These are phyloP conservation scores for Sarcophilus harrisii DNA, from an alignment of 2,797 vertebrate genomes.

Conservation along the genomic window DNA sequence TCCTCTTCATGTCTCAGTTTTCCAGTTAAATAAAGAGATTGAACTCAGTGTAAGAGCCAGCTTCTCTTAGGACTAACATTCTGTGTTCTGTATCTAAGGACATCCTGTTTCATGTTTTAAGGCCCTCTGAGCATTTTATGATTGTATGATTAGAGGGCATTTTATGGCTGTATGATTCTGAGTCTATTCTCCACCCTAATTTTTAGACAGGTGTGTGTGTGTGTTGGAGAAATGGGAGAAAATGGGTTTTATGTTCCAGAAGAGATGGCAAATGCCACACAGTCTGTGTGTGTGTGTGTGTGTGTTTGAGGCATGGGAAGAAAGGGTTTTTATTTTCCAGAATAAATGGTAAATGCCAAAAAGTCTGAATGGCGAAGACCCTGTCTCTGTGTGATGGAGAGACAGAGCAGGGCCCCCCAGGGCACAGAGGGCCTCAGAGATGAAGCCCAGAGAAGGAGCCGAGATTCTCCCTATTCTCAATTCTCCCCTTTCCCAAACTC, in stretches of 20 bases:
- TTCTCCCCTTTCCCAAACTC: slow-evolving; percentile 33
- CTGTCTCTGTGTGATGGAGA: slow-evolving; percentile 57
- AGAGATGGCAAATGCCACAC: not conserved
- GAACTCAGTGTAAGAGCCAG: not conserved
- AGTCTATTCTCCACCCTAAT: not conserved
- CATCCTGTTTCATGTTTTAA: not conserved
- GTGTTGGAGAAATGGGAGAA: not conserved
- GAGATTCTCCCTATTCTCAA: not conserved
- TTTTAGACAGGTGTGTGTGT: not conserved
- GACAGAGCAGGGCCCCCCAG: slow-evolving; percentile 35
- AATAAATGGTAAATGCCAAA: not conserved
- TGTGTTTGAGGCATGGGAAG: not conserved
- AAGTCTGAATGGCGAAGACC: not conserved
- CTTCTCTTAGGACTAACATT: not conserved
- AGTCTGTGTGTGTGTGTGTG: not conserved
- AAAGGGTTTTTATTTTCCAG: not conserved
- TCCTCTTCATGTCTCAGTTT: not conserved
- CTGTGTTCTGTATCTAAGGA: not conserved
- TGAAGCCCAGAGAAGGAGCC: slow-evolving; percentile 24
- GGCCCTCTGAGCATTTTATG: not conserved
- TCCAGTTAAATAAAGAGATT: not conserved
- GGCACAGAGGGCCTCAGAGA: slow-evolving; percentile 63
- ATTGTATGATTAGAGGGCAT: not conserved
- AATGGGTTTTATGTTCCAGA: not conserved
- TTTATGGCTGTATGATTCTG: not conserved